A percentile compares a stretch with the other conserved stretches of the same genome.
phyloP scores from a whole-genome alignment of 2,113 vertebrate species.

The Cyanoramphus novaezelandiae region DNA sequence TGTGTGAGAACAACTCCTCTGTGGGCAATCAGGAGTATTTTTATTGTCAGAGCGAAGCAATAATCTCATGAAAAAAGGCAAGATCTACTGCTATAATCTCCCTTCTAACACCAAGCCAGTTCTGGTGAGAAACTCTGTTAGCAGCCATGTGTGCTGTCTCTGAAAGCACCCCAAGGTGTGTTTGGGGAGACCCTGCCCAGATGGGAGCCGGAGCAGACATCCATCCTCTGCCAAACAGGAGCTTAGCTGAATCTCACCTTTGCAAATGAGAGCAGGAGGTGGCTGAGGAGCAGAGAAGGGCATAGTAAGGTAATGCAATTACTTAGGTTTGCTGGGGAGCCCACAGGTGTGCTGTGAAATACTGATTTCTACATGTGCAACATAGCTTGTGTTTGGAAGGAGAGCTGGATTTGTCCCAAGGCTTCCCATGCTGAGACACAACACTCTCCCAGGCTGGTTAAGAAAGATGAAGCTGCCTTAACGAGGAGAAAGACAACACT shows the following conservation, averaged over 20 bases:
- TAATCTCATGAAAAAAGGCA: not conserved
- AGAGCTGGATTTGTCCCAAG: not conserved
- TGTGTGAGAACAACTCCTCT: not conserved
- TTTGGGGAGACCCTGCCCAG: not conserved
- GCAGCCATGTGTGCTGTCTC: not conserved
- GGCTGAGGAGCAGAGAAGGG: not conserved
- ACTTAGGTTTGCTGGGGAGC: not conserved
- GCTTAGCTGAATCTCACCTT: not conserved
- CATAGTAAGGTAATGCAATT: not conserved
- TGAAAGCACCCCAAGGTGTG: not conserved
- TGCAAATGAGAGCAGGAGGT: not conserved
- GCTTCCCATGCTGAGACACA: not conserved
- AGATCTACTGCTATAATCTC: not conserved
- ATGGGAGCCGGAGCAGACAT: not conserved
- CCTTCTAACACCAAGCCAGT: not conserved
- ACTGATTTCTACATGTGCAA: not conserved
- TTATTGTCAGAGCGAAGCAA: not conserved
- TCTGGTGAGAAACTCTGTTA: not conserved
- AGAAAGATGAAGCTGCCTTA: not conserved
- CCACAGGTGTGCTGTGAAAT: not conserved
- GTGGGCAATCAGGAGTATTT: not conserved
- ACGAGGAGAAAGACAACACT: rapidly evolving
- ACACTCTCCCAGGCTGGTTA: not conserved
- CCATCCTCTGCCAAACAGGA: not conserved
- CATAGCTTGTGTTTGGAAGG: not conserved